Base-by-base conservation (phyloP, 2,888 invertebrate species). In the Rhogogaster chlorosoma region DNA sequence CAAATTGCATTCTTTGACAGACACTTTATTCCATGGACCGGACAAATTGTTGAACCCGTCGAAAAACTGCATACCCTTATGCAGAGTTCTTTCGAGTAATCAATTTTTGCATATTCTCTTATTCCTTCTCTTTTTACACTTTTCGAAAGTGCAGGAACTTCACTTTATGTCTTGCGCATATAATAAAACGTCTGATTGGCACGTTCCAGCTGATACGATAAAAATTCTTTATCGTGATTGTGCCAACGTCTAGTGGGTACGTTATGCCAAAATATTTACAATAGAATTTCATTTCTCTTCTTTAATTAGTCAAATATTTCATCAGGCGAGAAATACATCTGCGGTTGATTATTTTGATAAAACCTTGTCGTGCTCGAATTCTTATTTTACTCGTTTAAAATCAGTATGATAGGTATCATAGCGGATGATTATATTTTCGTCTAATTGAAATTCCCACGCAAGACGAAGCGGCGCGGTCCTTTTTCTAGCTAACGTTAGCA, bases 1-100 rank as follows among this genome's bases (percentile, higher is more conserved):
- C 57, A 80, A 80, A 80, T 80, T 80, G 80, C 80, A 80, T 80
- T 80, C 80, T 80, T 80, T 80, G 80, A 80, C 80, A 57, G 80
- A 80, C 57, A 80, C 80, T 80, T 80, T 80, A 80, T 80, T 80
- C 80, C 80, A 61, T 57, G 32, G 57, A 36, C 38, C 61, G 80
- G 80, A 80, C 80, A 80, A 80, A 80, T 80, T 80, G 80, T 80
- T 80, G 22, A 80, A 80, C 36, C 80, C 61, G 18, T 80, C 57
- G 22, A 57, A 80, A 80, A 80, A 57, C 80, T 61, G 22, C 61
- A 49, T 38, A 80, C 22, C 57, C 22, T 53, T 42, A 42, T 36
- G 49, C 77, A 77, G 77, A 77, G 77, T 32, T 77, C 42, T 73
- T 26, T 73, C 9, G 38, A 73, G 73, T 15, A 26, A 38, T 73